Conservation (phyloP, 35 echinoderm and acorn worm genomes). For the Apostichopus japonicus region DNA sequence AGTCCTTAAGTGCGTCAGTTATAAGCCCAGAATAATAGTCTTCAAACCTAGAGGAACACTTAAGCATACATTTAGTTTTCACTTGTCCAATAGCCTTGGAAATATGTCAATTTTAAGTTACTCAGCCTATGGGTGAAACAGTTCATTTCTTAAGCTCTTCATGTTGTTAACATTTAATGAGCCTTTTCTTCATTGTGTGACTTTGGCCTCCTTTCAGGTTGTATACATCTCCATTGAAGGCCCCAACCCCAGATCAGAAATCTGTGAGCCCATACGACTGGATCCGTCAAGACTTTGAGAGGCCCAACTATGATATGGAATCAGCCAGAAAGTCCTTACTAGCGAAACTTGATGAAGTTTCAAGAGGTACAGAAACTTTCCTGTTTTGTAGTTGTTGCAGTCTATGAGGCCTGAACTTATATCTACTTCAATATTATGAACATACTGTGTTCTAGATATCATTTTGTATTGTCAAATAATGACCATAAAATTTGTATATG, state of each 20-base stretch:
- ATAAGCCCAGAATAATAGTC: too few relatives aligned
- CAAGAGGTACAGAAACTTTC: constrained; percentile 70
- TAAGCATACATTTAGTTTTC: too few relatives aligned
- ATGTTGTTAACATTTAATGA: not conserved
- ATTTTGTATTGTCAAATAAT: too few relatives aligned
- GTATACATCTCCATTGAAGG: constrained; percentile 90
- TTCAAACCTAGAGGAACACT: too few relatives aligned
- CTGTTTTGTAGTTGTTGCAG: too few relatives aligned
- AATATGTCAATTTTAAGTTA: not conserved
- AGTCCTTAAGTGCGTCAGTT: too few relatives aligned
- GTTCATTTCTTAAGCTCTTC: not conserved
- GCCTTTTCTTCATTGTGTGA: not conserved
- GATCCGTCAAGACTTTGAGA: constrained; percentile 92
- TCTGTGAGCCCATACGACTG: constrained; percentile 86
- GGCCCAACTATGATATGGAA: constrained; percentile 81
- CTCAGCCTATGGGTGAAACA: not conserved
- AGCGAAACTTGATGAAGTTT: constrained; percentile 93
- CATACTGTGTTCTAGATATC: too few relatives aligned
- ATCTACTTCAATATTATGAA: too few relatives aligned
- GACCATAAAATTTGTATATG: too few relatives aligned
- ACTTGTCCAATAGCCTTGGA: too few relatives aligned
- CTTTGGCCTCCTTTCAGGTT: constrained; percentile 67
- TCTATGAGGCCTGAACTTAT: too few relatives aligned
- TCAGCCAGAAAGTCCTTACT: constrained; percentile 84
- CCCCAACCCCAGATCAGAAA: constrained; percentile 84